Evolutionary conservation across 2,888 invertebrate species (phyloP).

Genomic region (Hylaea fasciaria): DNA sequence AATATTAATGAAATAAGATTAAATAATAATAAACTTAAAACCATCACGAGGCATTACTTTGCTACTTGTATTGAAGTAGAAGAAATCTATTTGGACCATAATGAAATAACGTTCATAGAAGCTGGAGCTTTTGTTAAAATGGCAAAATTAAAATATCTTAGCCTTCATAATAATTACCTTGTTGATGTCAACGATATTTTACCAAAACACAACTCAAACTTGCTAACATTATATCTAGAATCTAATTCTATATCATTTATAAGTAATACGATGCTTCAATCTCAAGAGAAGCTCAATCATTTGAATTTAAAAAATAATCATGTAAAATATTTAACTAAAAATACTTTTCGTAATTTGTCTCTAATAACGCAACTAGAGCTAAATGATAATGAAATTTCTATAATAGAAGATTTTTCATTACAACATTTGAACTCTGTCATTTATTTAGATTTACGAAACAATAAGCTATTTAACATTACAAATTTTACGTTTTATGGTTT

Average conservation of each 20-base stretch:
- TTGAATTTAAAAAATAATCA: slow-evolving; percentile 93
- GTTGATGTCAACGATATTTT: slow-evolving; percentile 91
- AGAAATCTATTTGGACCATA: slow-evolving; percentile 94
- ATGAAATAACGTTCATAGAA: slow-evolving; percentile 92
- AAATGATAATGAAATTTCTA: slow-evolving; percentile 91
- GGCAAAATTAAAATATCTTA: slow-evolving; percentile 91
- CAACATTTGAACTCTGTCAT: slow-evolving; percentile 90
- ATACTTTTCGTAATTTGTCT: slow-evolving; percentile 90
- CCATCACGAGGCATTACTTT: slow-evolving; percentile 90
- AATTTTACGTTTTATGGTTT: slow-evolving; percentile 90
- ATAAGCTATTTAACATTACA: slow-evolving; percentile 88
- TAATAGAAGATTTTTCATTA: slow-evolving; percentile 93
- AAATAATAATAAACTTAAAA: slow-evolving; percentile 92
- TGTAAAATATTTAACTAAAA: slow-evolving; percentile 88
- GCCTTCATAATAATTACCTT: slow-evolving; percentile 92
- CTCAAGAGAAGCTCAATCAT: slow-evolving; percentile 92
- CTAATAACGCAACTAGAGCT: slow-evolving; percentile 90
- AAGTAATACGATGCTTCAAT: slow-evolving; percentile 90
- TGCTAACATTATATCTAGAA: slow-evolving; percentile 91
- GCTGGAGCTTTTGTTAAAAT: slow-evolving; percentile 90
- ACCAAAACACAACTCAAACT: slow-evolving; percentile 87
- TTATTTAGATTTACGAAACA: slow-evolving; percentile 91
- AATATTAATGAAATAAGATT: slow-evolving; percentile 91
- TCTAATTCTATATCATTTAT: slow-evolving; percentile 90
- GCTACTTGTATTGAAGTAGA: slow-evolving; percentile 89